phyloP scores from a whole-genome alignment of 2,113 vertebrate species.

The Dasyornis broadbenti region DNA sequence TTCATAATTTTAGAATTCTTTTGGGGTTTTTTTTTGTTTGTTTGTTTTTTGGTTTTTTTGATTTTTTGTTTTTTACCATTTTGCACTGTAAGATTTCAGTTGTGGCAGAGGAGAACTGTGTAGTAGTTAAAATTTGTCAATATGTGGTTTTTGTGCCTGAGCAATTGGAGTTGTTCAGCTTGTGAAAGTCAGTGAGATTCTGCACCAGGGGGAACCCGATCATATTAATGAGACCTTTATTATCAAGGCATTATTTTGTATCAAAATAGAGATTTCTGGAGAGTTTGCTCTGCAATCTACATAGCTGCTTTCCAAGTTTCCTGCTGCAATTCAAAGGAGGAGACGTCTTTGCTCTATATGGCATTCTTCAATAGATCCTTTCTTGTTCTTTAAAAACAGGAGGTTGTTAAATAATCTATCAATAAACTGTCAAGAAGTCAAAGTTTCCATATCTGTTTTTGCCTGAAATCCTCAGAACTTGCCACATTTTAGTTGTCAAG shows the following conservation, averaged over 20 bases:
- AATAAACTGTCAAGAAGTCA: constrained; percentile 47
- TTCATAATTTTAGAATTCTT: not conserved
- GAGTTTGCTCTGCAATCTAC: not conserved
- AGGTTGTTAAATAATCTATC: constrained; percentile 52
- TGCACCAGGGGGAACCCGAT: not conserved
- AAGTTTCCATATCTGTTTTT: constrained; percentile 24
- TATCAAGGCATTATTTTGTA: not conserved
- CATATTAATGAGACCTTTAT: not conserved
- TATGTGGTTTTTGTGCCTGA: not conserved
- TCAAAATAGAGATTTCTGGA: not conserved
- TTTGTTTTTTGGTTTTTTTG: not conserved
- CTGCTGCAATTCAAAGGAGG: not conserved
- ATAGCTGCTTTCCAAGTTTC: not conserved
- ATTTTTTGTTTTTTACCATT: not conserved
- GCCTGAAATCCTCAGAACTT: constrained; percentile 27
- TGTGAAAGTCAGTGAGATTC: not conserved
- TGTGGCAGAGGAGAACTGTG: not conserved
- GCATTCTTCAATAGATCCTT: not conserved
- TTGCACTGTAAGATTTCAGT: not conserved
- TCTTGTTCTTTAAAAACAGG: constrained; percentile 30
- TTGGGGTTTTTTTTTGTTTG: not conserved
- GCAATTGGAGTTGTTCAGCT: not conserved
- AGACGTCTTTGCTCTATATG: not conserved
- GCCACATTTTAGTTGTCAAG: not conserved
- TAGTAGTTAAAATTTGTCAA: not conserved